Percentiles rank a stretch among this genome's conserved stretches.
Conservation (phyloP, 2,113 vertebrate genomes). For the Pachypanchax playfairii region DNA sequence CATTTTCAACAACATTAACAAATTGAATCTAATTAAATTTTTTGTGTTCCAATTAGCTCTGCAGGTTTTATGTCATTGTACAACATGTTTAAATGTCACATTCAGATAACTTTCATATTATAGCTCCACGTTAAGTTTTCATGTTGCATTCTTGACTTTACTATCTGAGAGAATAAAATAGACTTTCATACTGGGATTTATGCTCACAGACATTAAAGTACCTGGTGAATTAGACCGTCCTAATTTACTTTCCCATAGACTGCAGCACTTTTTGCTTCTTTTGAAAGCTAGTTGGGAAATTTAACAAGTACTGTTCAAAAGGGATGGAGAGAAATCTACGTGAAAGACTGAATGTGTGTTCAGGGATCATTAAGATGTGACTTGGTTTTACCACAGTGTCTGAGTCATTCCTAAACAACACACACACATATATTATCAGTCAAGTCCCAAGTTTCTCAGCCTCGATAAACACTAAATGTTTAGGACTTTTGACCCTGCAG, state of each 20-base stretch:
- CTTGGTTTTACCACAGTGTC: slow-evolving; percentile 44
- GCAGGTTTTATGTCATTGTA: too few relatives aligned
- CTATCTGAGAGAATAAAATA: slow-evolving; percentile 31
- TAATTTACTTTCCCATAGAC: slow-evolving; percentile 69
- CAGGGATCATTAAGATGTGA: slow-evolving; percentile 61
- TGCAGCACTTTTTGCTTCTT: slow-evolving; percentile 53
- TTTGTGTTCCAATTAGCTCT: too few relatives aligned
- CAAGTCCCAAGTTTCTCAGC: slow-evolving; percentile 61
- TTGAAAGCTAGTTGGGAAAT: slow-evolving; percentile 82
- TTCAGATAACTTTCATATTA: too few relatives aligned
- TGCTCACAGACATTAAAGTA: slow-evolving; percentile 7
- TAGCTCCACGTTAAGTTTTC: too few relatives aligned
- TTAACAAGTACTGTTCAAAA: slow-evolving; percentile 77
- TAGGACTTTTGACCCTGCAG: slow-evolving; percentile 62
- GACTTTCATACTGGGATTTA: not conserved
- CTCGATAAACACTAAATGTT: slow-evolving; percentile 61
- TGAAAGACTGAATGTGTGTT: slow-evolving; percentile 29
- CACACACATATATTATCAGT: slow-evolving; percentile 64
- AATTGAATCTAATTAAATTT: too few relatives aligned
- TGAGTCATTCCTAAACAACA: slow-evolving; percentile 46
- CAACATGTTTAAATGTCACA: too few relatives aligned
- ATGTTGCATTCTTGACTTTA: too few relatives aligned
- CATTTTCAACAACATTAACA: too few relatives aligned
- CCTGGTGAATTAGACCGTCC: slow-evolving; percentile 21
- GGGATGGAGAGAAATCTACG: slow-evolving; percentile 53